These are phyloP conservation scores for Ctenopoma kingsleyae DNA, from an alignment of 2,797 vertebrate genomes.

Conservation along the genomic window DNA sequence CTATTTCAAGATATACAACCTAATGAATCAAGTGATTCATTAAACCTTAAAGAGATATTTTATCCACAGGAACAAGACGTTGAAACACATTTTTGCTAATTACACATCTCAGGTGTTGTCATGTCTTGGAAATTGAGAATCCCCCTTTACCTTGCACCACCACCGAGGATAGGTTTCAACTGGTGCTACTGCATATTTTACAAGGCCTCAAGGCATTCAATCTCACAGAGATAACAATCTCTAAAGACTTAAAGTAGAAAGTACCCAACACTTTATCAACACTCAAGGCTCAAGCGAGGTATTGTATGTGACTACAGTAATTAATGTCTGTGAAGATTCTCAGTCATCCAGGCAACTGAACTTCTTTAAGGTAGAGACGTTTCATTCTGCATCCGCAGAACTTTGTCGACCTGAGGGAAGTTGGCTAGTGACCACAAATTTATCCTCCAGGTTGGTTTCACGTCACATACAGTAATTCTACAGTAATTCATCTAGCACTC, in stretches of 20 bases:
- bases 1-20: background rate
- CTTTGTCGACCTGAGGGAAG: no score
- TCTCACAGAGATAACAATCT: background rate
- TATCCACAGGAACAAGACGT: background rate
- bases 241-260: conserved; percentile 2
- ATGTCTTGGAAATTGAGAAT: conserved; percentile 19
- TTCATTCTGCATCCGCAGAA: no score
- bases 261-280: conserved; percentile 3
- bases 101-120: conserved; percentile 2
- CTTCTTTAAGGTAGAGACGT: no score
- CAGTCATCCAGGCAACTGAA: no score
- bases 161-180: conserved; percentile 37
- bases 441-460: no score
- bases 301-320: conserved; percentile 2
- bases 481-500: conserved; percentile 9
- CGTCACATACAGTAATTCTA: no score
- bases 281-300: background rate
- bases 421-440: no score
- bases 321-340: no score
- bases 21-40: background rate
- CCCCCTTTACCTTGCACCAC: background rate
- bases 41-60: background rate
- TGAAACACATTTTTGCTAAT: conserved; percentile 3
- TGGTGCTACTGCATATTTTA: conserved; percentile 37
- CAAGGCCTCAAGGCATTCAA: conserved; percentile 6